Evolutionary conservation across 2,888 invertebrate species (phyloP), one percentile per base, ranked within the genome.

Genomic region (Lymantria monacha): DNA sequence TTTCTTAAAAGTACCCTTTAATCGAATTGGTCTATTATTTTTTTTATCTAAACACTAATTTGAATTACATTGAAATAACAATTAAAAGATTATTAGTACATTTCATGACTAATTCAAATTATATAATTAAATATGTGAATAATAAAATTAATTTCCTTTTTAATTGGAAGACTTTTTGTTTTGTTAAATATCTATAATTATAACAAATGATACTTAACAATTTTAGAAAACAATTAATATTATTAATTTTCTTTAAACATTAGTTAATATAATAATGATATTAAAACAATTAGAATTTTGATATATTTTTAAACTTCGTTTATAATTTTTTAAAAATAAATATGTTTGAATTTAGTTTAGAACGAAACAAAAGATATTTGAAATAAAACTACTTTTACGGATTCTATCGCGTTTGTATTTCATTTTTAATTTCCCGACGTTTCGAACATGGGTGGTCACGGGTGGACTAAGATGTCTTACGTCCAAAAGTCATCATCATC

Each of bases 1-100:
- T 53, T 65, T 57, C 57, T 61, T 62, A 67, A 40, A 55, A 55
- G 48, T 66, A 66, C 45, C 42, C 44, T 63, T 66, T 60, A 68
- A 55, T 60, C 69, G 55, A 68, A 64, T 68, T 68, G 67, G 67
- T 68, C 67, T 68, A 68, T 66, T 51, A 50, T 59, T 62, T 44
- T 51, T n/a, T 58, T 56, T 45, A 22, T 54, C 59, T 62, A 60
- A 56, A 46, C 46, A 42, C 53, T 60, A 66, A 36, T 49, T 43
- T 50, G 49, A 46, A 46, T 48, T 62, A 64, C 44, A 42, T 47
- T 42, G 43, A 53, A 42, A 53, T 53, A 46, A 51, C 31, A 51
- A 37, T 44, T 38, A 13, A 12, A 38, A 8, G 3, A n/a, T 12
- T n/a, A 38, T 38, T 36, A 12, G 7, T 38, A 38, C 38, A 38